These are phyloP conservation scores for Zophobas morio DNA, from an alignment of 1,140 invertebrate species.

Conservation along the genomic window DNA sequence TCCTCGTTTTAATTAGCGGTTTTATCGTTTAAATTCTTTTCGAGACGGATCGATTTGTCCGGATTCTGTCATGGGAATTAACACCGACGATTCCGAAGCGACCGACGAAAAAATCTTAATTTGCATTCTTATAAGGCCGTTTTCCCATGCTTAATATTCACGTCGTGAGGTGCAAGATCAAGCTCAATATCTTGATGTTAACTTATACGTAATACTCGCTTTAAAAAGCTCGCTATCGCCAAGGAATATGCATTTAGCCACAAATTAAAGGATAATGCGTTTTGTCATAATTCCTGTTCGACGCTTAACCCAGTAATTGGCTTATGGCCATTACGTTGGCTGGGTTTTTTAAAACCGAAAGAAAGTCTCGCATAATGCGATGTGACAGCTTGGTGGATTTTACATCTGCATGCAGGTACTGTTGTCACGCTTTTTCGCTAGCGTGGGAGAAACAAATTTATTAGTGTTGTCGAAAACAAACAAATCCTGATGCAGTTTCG, in stretches of 20 bases:
- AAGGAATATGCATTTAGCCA: background rate
- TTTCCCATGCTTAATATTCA: conserved; percentile 48
- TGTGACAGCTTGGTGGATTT: background rate
- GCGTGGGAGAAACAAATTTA: conserved; percentile 9
- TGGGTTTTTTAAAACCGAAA: background rate
- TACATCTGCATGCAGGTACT: background rate
- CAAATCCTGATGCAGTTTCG: conserved; percentile 7
- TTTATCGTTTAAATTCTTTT: too few species aligned
- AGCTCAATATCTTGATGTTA: conserved; percentile 37
- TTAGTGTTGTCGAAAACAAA: background rate
- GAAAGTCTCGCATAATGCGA: background rate
- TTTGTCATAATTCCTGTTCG: conserved; percentile 8
- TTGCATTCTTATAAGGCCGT: conserved; percentile 39
- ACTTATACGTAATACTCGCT: conserved; percentile 9
- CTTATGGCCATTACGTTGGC: conserved; percentile 2
- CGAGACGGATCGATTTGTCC: conserved; percentile 1
- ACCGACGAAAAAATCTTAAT: conserved; percentile 13
- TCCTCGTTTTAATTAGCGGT: too few species aligned
- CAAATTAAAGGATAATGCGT: background rate
- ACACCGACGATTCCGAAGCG: background rate
- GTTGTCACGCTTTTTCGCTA: background rate
- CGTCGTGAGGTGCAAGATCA: conserved; percentile 49
- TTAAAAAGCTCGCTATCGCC: conserved; percentile 11
- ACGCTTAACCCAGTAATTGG: background rate
- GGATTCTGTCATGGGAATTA: conserved; percentile 14